These are phyloP conservation scores for Adelges cooleyi DNA, from an alignment of 1,140 invertebrate species.

Conservation along the genomic window DNA sequence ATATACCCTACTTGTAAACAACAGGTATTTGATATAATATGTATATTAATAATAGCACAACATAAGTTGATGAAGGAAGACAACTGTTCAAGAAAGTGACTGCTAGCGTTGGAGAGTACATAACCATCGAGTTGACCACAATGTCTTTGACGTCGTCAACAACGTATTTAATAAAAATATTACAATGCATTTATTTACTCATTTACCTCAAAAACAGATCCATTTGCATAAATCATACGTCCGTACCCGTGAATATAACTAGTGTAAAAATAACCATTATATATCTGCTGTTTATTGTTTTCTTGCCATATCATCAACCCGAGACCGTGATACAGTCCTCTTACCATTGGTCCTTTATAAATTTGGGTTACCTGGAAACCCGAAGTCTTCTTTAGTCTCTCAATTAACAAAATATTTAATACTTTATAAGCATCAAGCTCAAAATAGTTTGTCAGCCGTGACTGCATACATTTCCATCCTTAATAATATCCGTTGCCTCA, in stretches of 20 bases:
- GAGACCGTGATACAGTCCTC: neutral
- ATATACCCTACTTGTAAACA: slow-evolving; percentile 2
- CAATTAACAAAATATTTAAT: too few species aligned
- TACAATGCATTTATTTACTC: too few species aligned
- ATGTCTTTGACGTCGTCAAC: too few species aligned
- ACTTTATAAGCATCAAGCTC: too few species aligned
- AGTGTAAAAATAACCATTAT: slow-evolving; percentile 27
- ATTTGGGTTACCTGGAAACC: slow-evolving; percentile 11
- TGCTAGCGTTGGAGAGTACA: too few species aligned
- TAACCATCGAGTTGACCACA: too few species aligned
- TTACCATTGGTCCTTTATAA: slow-evolving; percentile 8
- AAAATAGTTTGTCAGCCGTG: too few species aligned
- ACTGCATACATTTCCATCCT: neutral
- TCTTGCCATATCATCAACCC: slow-evolving; percentile 5
- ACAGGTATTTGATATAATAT: neutral
- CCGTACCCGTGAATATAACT: slow-evolving; percentile 25
- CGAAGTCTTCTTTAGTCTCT: too few species aligned
- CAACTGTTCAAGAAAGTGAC: too few species aligned
- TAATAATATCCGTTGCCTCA: neutral
- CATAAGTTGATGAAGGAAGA: too few species aligned
- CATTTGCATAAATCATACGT: slow-evolving; percentile 1
- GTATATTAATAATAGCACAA: too few species aligned
- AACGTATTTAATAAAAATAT: too few species aligned
- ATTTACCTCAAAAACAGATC: slow-evolving; percentile 3
- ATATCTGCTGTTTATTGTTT: neutral